These are phyloP conservation scores for Auanema sp. DNA, from an alignment of 2,888 invertebrate genomes.

Conservation along the genomic window DNA sequence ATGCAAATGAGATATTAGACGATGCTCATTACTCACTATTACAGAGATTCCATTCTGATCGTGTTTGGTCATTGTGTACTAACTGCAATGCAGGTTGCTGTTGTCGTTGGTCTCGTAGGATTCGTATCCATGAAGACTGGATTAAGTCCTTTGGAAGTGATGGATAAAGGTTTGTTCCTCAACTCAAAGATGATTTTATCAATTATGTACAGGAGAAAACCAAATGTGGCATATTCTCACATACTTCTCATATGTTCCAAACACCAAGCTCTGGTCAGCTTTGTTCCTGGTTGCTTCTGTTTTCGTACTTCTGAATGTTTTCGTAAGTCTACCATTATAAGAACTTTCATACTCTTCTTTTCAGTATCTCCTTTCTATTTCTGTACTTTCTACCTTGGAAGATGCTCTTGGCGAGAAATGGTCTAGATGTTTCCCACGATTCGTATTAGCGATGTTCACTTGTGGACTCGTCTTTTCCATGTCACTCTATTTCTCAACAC, in stretches of 20 bases:
- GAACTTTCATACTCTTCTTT: conserved; percentile 9
- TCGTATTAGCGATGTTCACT: conserved; percentile 56
- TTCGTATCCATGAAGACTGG: conserved; percentile 50
- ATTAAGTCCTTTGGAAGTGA: conserved; percentile 46
- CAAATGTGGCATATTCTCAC: conserved; percentile 60
- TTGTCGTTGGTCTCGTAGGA: conserved; percentile 54
- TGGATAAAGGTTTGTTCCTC: conserved; percentile 40
- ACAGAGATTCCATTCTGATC: conserved; percentile 55
- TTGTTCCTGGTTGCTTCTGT: conserved; percentile 49
- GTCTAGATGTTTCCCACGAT: conserved; percentile 59
- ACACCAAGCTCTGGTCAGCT: conserved; percentile 53
- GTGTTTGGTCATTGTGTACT: conserved; percentile 47
- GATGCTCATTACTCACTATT: conserved; percentile 11
- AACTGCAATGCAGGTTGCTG: conserved; percentile 42
- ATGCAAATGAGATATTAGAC: conserved; percentile 8
- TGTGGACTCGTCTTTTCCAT: conserved; percentile 45
- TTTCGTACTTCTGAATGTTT: conserved; percentile 51
- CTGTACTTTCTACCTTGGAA: conserved; percentile 57
- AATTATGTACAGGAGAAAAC: conserved; percentile 44
- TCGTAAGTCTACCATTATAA: conserved; percentile 50
- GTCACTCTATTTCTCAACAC: conserved; percentile 58
- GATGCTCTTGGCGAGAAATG: conserved; percentile 60
- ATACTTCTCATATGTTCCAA: conserved; percentile 55
- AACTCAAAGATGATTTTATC: neutral
- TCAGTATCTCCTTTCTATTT: conserved; percentile 58